Base-by-base conservation (phyloP, 1,140 invertebrate species). In the Globodera ellingtonae region DNA sequence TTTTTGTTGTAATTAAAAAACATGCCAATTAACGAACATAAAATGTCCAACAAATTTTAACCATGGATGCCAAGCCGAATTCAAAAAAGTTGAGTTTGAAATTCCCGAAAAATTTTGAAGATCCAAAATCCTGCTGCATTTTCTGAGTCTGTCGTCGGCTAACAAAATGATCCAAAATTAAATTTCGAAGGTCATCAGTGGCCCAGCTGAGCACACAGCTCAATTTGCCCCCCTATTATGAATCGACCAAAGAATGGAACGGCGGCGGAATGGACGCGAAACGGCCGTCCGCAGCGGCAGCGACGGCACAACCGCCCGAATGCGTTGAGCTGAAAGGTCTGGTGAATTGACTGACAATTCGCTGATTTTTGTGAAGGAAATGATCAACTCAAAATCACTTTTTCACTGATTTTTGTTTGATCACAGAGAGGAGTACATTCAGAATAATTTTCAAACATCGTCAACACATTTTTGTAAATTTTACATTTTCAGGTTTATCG, bases 151-250 rank as follows among this genome's bases (percentile, higher is more conserved):
- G 52, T 18, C 52, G 15, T 24, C 44, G 47, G 79, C 35, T 35
- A 2, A 35, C 35, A 35, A 35, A 35, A 35, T 35, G 0, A 3
- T 35, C 35, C 50, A 66, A 15, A 81, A 85, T 35, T 46, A 35
- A 71, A 24, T 15, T 84, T 8, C 83, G 66, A 24, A 86, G 85
- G 85, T 86, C 85, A 47, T 87, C 85, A 35, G 79, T 86, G 13
- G 85, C 85, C 21, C 85, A 87, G 72, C 59, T 86, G 44, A 86
- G 85, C 74, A 79, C 62, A 10, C 62, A 62, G 69, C 7, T 77
- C 24, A 77, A 77, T 77, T 67, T 77, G 69, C 62, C 65, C 6
- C 75, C 65, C 65, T 69, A 77, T 52, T 62, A 67, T 35, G 75
- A 62, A 18, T 62, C 56, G 18, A 18, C 56, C 6, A 62, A 62